phyloP scores from a whole-genome alignment of 2,888 invertebrate species.

The Amiota communis region DNA sequence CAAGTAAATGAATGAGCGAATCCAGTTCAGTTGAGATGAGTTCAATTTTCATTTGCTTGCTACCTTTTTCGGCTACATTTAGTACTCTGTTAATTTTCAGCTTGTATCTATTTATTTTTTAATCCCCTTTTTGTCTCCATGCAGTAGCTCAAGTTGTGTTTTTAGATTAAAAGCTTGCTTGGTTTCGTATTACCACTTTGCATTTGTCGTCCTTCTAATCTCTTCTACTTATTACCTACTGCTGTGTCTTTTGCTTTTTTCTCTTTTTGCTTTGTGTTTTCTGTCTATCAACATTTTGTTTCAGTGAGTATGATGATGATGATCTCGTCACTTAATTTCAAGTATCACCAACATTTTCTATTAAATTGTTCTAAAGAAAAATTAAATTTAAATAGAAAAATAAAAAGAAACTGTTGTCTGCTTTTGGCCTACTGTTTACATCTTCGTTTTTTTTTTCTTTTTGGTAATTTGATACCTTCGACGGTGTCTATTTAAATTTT shows the following conservation, averaged over 20 bases:
- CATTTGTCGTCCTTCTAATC: background rate
- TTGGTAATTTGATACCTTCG: too few species aligned
- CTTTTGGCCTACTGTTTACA: background rate
- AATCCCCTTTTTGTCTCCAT: background rate
- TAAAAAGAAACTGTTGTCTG: background rate
- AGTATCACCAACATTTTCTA: background rate
- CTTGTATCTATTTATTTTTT: conserved; percentile 6
- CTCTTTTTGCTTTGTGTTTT: background rate
- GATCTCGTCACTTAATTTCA: background rate
- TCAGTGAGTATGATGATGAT: background rate
- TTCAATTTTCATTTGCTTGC: background rate
- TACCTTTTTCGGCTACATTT: background rate
- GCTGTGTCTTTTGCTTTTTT: background rate
- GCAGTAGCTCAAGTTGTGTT: background rate
- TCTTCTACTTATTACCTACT: background rate
- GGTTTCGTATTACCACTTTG: background rate
- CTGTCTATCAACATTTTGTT: background rate
- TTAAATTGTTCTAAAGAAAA: background rate
- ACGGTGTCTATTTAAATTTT: background rate
- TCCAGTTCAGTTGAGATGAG: too few species aligned
- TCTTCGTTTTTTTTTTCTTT: background rate
- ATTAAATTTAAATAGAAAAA: too few species aligned
- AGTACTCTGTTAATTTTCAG: conserved; percentile 14
- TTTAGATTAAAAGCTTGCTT: background rate
- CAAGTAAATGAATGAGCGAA: too few species aligned